Evolutionary conservation across 2,797 vertebrate species (phyloP), one percentile per base, ranked within the genome.

Genomic region (Sternotherus odoratus): DNA sequence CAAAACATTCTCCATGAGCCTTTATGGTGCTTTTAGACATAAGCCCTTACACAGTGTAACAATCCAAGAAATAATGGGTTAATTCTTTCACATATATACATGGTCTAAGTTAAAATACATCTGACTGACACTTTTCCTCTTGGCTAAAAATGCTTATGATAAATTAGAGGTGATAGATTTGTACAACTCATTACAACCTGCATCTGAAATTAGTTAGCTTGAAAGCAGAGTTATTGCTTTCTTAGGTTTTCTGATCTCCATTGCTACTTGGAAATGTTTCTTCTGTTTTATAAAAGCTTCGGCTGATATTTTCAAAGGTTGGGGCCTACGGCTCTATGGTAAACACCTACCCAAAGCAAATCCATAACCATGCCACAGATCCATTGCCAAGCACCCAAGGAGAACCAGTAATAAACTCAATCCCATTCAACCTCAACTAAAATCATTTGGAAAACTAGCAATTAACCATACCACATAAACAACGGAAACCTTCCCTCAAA

Each of bases 41-140:
- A n/a, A 0, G 1, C 48, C 48, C 74, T 60, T 33, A 74, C 0
- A 0, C 5, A 15, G 12, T 15, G 43, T 86, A 6, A 12, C 78
- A 93, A 57, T 36, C 23, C n/a, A 83, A 11, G 2, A 7, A 91
- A 89, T 54, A 49, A 60, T 0, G 19, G 24, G 33, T 80, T 94
- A 46, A 39, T 72, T 74, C 23, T 75, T 90, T 85, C 43, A 79
- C 30, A 87, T 39, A 51, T 2, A 69, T 33, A 11, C 51, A 56
- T 39, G 39, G 23, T 24, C n/a, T 54, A 50, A 54, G 26, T 39
- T 39, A 36, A 54, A 79, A 79, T 63, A 85, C 15, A 74, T 30
- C 9, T 78, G 39, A 1, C 8, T 63, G 48, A 77, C 53, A 86
- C 16, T 92, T 94, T 57, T 8, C 77, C 6, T 48, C 43, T 86